phyloP scores from a whole-genome alignment of 2,113 vertebrate species.

The Tragulus kanchil region DNA sequence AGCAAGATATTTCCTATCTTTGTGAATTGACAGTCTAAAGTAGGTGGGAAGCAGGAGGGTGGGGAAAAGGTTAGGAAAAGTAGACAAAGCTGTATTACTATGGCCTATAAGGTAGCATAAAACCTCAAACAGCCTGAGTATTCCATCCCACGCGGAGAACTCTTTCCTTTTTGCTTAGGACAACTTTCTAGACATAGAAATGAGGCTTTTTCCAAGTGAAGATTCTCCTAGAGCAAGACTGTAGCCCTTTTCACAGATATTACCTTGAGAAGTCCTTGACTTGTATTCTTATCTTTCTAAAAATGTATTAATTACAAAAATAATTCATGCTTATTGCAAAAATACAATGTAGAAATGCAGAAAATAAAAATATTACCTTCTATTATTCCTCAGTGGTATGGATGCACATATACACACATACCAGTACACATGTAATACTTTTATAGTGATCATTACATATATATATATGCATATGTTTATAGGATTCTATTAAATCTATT shows the following conservation, averaged over 20 bases:
- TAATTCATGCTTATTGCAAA: background rate
- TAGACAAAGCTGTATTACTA: background rate
- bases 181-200: background rate
- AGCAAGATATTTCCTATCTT: background rate
- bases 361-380: constrained; percentile 22
- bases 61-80: background rate
- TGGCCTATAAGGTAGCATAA: background rate
- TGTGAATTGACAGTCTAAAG: background rate
- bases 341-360: background rate
- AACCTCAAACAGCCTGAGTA: background rate
- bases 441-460: background rate
- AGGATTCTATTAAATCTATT: background rate
- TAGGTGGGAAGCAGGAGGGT: background rate
- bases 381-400: background rate
- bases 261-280: background rate
- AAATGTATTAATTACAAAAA: constrained; percentile 22
- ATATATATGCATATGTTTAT: background rate
- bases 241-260: background rate
- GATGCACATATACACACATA: background rate
- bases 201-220: background rate
- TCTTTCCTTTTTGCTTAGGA: background rate
- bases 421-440: background rate
- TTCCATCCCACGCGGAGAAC: background rate
- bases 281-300: constrained; percentile 38
- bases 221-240: background rate